Conservation (phyloP, 2,113 vertebrate species). For the Bujurquina vittata region DNA sequence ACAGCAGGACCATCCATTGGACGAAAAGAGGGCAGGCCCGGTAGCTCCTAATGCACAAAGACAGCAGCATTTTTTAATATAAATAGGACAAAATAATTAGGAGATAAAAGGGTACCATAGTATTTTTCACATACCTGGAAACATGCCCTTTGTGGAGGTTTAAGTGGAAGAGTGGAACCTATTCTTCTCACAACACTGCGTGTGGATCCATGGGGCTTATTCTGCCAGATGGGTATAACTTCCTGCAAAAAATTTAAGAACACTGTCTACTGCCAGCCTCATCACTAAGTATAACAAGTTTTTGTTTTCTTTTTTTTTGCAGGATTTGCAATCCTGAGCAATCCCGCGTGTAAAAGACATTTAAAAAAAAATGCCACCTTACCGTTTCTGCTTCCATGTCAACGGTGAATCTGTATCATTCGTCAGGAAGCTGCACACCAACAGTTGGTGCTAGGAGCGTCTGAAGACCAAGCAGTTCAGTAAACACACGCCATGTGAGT, state of each 20-base stretch:
- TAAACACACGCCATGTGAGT: slow-evolving; percentile 58
- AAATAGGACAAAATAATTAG: not conserved
- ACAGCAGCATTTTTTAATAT: not conserved
- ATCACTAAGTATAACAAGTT: not conserved
- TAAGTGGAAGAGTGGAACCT: slow-evolving; percentile 93
- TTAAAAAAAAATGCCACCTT: slow-evolving; percentile 53
- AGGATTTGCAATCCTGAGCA: not conserved
- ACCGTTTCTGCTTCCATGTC: slow-evolving; percentile 89
- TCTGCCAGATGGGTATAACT: slow-evolving; percentile 98
- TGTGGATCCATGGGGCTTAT: slow-evolving; percentile 93
- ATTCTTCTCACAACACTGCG: slow-evolving; percentile 96
- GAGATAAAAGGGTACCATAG: not conserved
- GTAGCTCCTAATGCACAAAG: slow-evolving; percentile 83
- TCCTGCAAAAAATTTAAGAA: slow-evolving; percentile 63
- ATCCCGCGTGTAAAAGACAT: not conserved
- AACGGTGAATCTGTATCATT: slow-evolving; percentile 42
- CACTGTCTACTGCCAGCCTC: not conserved
- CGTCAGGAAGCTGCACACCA: slow-evolving; percentile 40
- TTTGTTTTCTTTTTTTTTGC: too few relatives aligned
- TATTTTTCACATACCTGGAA: slow-evolving; percentile 86
- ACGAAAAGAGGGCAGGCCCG: slow-evolving; percentile 85
- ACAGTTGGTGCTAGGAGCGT: slow-evolving; percentile 17
- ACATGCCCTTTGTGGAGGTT: slow-evolving; percentile 90
- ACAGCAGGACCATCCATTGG: slow-evolving; percentile 87
- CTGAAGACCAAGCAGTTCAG: slow-evolving; percentile 44